Conservation (phyloP, 1,140 invertebrate genomes). For the Cherax destructor region DNA sequence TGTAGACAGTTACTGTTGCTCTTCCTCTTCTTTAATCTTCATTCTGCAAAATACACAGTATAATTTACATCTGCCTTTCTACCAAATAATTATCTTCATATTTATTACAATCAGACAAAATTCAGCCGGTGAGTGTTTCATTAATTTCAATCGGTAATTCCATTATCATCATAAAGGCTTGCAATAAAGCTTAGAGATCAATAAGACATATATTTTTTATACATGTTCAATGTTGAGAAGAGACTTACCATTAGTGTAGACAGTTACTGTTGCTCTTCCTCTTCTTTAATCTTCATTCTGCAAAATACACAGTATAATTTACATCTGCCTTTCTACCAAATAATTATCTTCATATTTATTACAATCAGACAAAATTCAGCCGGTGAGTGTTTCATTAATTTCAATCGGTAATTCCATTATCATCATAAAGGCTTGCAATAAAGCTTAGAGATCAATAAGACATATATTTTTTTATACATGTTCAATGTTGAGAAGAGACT, state of each 20-base stretch:
- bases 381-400: background rate
- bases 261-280: background rate
- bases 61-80: no score
- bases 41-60: no score
- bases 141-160: background rate
- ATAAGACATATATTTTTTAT: no score
- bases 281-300: background rate
- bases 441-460: no score
- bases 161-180: background rate
- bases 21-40: background rate
- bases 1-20: background rate
- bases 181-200: no score
- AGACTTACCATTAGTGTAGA: background rate
- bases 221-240: no score
- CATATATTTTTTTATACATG: no score
- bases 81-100: background rate
- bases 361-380: background rate
- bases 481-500: no score
- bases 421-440: background rate
- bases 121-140: background rate
- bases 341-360: background rate
- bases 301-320: background rate
- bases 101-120: background rate
- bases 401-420: background rate
- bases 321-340: background rate